A percentile compares a stretch with the other conserved stretches of the same genome.
These are phyloP conservation scores for Lucilia cuprina DNA, from an alignment of 1,140 invertebrate species.

Conservation along the genomic window DNA sequence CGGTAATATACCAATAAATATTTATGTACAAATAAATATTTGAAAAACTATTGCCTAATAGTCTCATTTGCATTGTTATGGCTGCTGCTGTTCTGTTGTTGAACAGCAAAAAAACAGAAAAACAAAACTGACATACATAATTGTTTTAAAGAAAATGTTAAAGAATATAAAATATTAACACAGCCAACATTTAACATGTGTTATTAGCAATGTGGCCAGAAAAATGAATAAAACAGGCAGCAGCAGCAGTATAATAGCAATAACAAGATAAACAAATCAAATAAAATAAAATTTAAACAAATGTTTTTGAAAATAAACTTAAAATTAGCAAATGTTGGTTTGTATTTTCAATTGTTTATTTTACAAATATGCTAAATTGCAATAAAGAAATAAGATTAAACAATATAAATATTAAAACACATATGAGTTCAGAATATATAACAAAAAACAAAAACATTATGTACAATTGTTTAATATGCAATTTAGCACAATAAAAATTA, in stretches of 20 bases:
- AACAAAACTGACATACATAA: slow-evolving; percentile 23
- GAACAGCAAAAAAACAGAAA: too few species aligned
- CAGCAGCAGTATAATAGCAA: background rate
- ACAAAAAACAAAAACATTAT: background rate
- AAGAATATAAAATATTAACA: slow-evolving; percentile 6
- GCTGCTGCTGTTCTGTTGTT: background rate
- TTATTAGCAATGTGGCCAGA: background rate
- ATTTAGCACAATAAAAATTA: background rate
- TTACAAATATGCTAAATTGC: too few species aligned
- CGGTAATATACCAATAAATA: too few species aligned
- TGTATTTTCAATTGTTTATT: too few species aligned
- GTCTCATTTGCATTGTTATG: slow-evolving; percentile 18
- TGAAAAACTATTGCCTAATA: slow-evolving; percentile 3
- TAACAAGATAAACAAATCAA: background rate
- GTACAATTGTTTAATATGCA: background rate
- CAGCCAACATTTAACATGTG: background rate
- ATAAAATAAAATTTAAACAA: slow-evolving; percentile 1
- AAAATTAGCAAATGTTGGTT: background rate
- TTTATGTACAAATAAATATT: too few species aligned
- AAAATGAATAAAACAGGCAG: background rate
- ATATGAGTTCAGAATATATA: too few species aligned
- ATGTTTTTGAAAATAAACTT: too few species aligned
- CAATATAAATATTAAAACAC: background rate
- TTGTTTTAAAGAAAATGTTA: background rate
- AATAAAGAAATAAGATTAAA: background rate